phyloP scores from a whole-genome alignment of 2,797 vertebrate species.

The Argentina silus region DNA sequence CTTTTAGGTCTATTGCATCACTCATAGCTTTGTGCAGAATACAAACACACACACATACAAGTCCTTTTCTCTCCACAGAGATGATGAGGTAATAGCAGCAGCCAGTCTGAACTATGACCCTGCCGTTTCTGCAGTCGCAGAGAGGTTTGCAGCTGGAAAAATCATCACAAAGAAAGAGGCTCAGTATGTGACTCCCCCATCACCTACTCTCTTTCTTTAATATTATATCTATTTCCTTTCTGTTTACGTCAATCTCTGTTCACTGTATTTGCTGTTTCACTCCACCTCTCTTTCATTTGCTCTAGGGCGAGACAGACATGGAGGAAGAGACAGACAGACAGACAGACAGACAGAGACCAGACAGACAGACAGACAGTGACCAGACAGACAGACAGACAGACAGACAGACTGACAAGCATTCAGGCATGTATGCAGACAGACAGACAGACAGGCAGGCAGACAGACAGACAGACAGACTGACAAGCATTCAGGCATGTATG shows the following conservation, averaged over 20 bases:
- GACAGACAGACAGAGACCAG: background rate
- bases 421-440: too few relatives aligned
- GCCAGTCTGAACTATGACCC: slow-evolving; percentile 86
- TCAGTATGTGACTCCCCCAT: slow-evolving; percentile 60
- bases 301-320: background rate
- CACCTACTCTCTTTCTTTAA: background rate
- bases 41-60: background rate
- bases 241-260: background rate
- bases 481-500: too few relatives aligned
- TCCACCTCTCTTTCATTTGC: background rate
- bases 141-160: slow-evolving; percentile 75
- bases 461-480: background rate
- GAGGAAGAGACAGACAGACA: background rate
- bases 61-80: slow-evolving; percentile 55
- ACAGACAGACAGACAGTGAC: background rate
- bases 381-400: background rate
- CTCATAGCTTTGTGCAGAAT: background rate
- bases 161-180: slow-evolving; percentile 83
- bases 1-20: background rate
- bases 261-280: background rate
- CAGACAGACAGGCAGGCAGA: too few relatives aligned
- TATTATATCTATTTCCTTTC: too few relatives aligned
- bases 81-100: slow-evolving; percentile 79
- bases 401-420: background rate
- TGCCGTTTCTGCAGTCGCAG: slow-evolving; percentile 80